Conservation (phyloP, 2,888 invertebrate species). For the Dolichomitus sp. region DNA sequence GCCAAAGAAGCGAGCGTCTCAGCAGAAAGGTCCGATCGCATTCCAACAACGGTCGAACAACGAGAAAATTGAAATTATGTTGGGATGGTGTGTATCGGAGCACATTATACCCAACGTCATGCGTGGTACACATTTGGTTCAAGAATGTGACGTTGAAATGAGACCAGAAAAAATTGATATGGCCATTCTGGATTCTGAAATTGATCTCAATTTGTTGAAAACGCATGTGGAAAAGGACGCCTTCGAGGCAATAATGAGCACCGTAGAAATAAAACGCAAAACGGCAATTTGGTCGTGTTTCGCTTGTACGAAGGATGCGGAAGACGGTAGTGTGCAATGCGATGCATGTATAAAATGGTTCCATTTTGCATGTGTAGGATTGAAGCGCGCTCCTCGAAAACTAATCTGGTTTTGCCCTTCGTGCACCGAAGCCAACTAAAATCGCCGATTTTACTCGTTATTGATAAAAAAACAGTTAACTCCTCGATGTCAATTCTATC, state of each 20-base stretch:
- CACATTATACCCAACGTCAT: conserved; percentile 21
- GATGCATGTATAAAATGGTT: background rate
- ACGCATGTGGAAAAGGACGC: conserved; percentile 3
- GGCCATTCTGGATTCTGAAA: background rate
- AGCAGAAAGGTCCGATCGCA: conserved; percentile 1
- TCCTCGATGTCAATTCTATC: no score
- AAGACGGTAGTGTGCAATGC: background rate
- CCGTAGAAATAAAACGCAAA: background rate
- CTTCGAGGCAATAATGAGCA: conserved; percentile 14
- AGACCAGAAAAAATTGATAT: conserved; percentile 13
- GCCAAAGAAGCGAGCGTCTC: background rate
- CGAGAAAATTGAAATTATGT: background rate
- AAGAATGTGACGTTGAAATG: conserved; percentile 8
- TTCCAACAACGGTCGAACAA: conserved; percentile 2
- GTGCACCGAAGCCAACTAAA: background rate
- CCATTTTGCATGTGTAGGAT: background rate
- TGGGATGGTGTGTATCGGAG: conserved; percentile 28
- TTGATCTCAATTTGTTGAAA: conserved; percentile 9
- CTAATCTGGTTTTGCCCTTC: conserved; percentile 1
- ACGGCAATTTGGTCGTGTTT: conserved; percentile 10
- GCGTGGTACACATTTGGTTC: background rate
- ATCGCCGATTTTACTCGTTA: background rate
- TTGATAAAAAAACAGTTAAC: no score
- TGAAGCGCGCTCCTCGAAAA: conserved; percentile 6
- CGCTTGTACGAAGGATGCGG: background rate